Evolutionary conservation across 2,113 vertebrate species (phyloP).

Genomic region (Perca schrenkii): DNA sequence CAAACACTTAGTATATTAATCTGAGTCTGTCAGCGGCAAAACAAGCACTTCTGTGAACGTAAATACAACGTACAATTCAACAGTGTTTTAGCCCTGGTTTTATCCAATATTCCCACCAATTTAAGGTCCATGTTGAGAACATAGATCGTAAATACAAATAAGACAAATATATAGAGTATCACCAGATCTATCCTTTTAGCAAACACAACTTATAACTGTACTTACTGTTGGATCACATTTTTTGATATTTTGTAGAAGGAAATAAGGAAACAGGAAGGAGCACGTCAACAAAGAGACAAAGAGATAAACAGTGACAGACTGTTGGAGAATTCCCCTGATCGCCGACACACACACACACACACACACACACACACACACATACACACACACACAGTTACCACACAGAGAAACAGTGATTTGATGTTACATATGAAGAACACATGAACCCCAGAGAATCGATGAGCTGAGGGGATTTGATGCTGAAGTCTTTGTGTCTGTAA

Average conservation of each 20-base stretch:
- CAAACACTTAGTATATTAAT: too few species aligned
- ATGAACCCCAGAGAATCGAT: slow-evolving; percentile 37
- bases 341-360: slow-evolving; percentile 18
- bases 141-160: too few species aligned
- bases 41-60: too few species aligned
- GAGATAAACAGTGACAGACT: slow-evolving; percentile 72
- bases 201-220: background rate
- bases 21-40: too few species aligned
- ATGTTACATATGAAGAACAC: slow-evolving; percentile 47
- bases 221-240: background rate
- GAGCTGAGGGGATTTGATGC: slow-evolving; percentile 62
- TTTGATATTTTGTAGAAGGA: background rate
- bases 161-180: too few species aligned
- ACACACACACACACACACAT: slow-evolving; percentile 28
- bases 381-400: slow-evolving; percentile 16
- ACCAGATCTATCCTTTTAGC: background rate
- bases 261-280: slow-evolving; percentile 16
- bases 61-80: too few species aligned
- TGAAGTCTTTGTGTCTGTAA: slow-evolving; percentile 80
- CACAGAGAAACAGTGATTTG: slow-evolving; percentile 46
- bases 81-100: background rate
- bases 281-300: slow-evolving; percentile 62
- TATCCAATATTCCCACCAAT: background rate
- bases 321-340: slow-evolving; percentile 68
- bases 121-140: background rate